Conservation (phyloP, 2,113 vertebrate species). For the Emydura subglobosa region DNA sequence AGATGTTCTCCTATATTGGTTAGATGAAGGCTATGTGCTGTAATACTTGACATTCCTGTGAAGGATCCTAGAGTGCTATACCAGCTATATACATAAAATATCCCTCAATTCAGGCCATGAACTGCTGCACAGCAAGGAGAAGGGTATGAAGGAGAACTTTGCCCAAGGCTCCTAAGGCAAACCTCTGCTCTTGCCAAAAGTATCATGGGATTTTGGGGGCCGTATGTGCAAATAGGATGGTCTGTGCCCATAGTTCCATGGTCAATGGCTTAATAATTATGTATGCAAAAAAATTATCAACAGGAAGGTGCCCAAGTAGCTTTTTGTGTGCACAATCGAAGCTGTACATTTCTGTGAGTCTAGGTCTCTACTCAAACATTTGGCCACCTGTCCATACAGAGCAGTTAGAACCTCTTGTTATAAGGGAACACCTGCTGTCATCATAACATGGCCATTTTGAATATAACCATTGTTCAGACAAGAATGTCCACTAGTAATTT, state of each 20-base stretch:
- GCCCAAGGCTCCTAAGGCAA: neutral
- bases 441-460: neutral
- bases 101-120: neutral
- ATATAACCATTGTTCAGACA: neutral
- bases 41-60: fast-evolving
- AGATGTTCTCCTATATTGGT: neutral
- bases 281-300: neutral
- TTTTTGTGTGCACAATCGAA: neutral
- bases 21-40: neutral
- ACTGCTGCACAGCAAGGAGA: neutral
- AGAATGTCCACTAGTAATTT: neutral
- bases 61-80: neutral
- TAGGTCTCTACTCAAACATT: neutral
- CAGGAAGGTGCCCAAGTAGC: neutral
- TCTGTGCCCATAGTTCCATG: neutral
- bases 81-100: fast-evolving
- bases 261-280: neutral
- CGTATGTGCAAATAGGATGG: fast-evolving
- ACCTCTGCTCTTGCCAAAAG: neutral
- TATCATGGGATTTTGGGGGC: neutral
- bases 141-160: neutral
- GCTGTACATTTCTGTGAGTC: neutral
- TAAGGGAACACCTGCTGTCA: neutral
- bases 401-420: neutral
- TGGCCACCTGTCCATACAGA: neutral